Base-by-base conservation (phyloP, 2,113 vertebrate species). In the Syrmaticus mikado region DNA sequence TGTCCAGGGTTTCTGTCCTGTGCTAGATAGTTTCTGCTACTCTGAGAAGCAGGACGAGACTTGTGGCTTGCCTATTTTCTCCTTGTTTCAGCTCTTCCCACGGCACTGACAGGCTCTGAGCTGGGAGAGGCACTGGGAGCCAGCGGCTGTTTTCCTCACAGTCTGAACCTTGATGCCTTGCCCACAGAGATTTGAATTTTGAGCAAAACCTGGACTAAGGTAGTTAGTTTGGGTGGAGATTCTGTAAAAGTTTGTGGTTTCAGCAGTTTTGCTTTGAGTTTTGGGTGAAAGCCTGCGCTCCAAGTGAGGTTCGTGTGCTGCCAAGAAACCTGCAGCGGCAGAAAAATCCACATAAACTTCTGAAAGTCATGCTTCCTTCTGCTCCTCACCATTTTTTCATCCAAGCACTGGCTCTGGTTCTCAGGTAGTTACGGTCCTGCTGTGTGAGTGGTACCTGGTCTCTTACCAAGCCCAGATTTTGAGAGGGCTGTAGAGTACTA, bases 261-360 rank as follows among this genome's bases (percentile, higher is more conserved):
- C 62, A 58, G 71, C 66, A 91, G 66, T 82, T 90, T 85, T 77
- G 55, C 65, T 86, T 76, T 86, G 40, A 80, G 72, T 85, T 89
- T 91, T 74, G 38, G 27, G 22, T 79, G 46, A 82, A 94, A 94
- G 90, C 14, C 15, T 79, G 64, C 11, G 24, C 28, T 79, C 48
- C 82, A 58, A 61, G 9, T 2, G 5, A 73, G 55, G 32, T 41
- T 82, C 8, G 2, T 0, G 0, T 53, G 62, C 45, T 78, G 32
- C 64, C 66, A 80, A 82, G 91, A 27, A 89, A 48, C 11, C 18
- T 64, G 38, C 38, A 64, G 28, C 75, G n/a, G 20, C 27, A 85
- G 66, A 82, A 87, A 27, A 2, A 2, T 46, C 85, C 14, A 2
- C n/a, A 6, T 41, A 64, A 16, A 62, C 45, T 66, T 73, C 74